A percentile compares a stretch with the other conserved stretches of the same genome.
Evolutionary conservation across 2,113 vertebrate species (phyloP).

Genomic region (Corythornis madagascariensis): DNA sequence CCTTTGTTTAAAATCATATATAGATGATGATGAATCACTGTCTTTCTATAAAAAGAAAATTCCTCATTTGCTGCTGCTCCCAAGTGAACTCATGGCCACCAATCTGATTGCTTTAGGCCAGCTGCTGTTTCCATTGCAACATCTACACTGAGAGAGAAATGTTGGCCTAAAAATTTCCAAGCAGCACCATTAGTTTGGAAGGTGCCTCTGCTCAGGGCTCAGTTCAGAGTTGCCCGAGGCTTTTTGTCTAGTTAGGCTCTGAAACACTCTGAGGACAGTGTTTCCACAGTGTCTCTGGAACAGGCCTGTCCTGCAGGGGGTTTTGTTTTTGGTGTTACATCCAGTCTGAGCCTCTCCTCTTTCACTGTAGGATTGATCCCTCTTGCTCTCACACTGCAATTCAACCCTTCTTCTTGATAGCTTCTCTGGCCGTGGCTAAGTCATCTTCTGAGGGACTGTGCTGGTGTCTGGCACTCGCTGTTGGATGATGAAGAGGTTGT

Average conservation of each 20-base stretch:
- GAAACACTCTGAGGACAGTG: background rate
- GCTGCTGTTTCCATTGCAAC: background rate
- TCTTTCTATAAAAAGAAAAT: conserved; percentile 1
- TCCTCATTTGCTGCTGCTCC: background rate
- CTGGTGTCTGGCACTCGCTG: background rate
- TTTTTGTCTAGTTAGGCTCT: background rate
- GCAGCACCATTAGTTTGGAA: background rate
- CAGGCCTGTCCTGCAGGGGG: background rate
- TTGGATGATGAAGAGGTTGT: background rate
- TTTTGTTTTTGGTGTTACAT: background rate
- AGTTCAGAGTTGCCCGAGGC: background rate
- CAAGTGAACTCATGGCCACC: background rate
- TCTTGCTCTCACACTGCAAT: background rate
- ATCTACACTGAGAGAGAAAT: background rate
- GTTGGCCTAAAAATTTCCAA: background rate
- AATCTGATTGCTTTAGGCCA: background rate
- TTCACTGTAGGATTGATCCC: background rate
- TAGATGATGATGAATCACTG: fast-evolving
- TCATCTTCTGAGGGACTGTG: background rate
- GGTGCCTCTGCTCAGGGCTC: background rate
- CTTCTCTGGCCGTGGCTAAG: background rate
- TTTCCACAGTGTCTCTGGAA: background rate
- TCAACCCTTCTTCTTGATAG: background rate
- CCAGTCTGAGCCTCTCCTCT: background rate
- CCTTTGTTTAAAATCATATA: background rate